Percentiles rank a stretch among this genome's conserved stretches.
Evolutionary conservation across 2,888 invertebrate species (phyloP).

Genomic region (Dimorphilus gyrociliatus): DNA sequence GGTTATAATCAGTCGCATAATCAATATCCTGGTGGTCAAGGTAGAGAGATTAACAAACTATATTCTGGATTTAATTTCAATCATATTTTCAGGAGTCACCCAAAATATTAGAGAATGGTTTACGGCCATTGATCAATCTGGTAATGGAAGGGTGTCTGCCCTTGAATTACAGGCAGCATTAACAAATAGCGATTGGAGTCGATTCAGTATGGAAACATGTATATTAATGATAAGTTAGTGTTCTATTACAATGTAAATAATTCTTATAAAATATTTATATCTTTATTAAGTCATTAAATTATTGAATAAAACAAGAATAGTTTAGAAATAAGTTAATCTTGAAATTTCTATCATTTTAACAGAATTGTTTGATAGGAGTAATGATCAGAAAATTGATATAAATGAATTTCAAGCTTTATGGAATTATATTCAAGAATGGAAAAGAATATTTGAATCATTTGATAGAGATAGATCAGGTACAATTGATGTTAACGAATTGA

Average conservation of each 20-base stretch:
- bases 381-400: slow-evolving; percentile 63
- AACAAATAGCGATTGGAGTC: slow-evolving; percentile 66
- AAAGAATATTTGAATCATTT: slow-evolving; percentile 59
- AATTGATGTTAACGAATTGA: slow-evolving; percentile 62
- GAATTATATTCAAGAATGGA: slow-evolving; percentile 73
- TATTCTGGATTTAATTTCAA: too few species aligned
- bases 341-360: too few species aligned
- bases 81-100: too few species aligned
- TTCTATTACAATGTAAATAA: slow-evolving; percentile 1
- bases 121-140: slow-evolving; percentile 60
- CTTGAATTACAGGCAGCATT: slow-evolving; percentile 60
- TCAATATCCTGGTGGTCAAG: too few species aligned
- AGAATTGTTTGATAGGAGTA: slow-evolving; percentile 77
- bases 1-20: too few species aligned
- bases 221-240: slow-evolving; percentile 61
- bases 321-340: too few species aligned
- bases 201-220: slow-evolving; percentile 65
- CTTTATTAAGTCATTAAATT: slow-evolving; percentile 1
- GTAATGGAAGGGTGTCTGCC: slow-evolving; percentile 62
- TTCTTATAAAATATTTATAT: slow-evolving; percentile 1
- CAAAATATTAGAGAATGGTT: slow-evolving; percentile 74
- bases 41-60: too few species aligned
- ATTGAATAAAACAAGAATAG: too few species aligned
- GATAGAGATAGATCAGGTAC: slow-evolving; percentile 69
- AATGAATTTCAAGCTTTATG: slow-evolving; percentile 70